Evolutionary conservation across 2,113 vertebrate species (phyloP), one percentile per base, ranked within the genome.

Genomic region (Xiphias gladius): DNA sequence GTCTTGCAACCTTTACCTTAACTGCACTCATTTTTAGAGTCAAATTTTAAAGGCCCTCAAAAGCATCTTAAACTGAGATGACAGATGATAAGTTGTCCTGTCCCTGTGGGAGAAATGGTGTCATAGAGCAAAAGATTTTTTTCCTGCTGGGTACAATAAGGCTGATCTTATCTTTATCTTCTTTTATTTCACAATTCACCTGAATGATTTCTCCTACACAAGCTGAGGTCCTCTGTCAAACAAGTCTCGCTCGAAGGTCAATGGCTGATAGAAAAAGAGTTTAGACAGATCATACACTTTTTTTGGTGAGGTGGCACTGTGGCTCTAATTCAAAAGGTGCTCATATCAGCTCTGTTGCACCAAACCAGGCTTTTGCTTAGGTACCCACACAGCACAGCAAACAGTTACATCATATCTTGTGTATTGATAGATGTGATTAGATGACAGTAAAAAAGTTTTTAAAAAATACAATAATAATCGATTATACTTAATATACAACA

Each of bases 91-190:
- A 66, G 73, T 65, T 59, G 28, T 48, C 35, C 43, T 67, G 10
- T 62, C 55, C 59, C 68, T 24, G 30, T 20, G 32, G 26, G 54
- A 82, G 14, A 69, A 75, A 73, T 5, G 7, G 19, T 39, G 28
- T 76, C 8, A 10, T n/a, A 35, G 54, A 61, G 48, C 26, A 59
- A 79, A 87, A 80, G 26, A 79, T 64, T 12, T 55, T 79, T 79
- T 80, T 68, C 73, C 61, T 69, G 35, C 39, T 32, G 71, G 65
- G 63, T 75, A 69, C 39, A 72, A 82, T 80, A 58, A 76, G 35
- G 39, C 30, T 28, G 43, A 70, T 82, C 48, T 63, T 81, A 75
- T 89, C 78, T 61, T n/a, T n/a, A n/a, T n/a, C n/a, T n/a, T n/a
- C 41, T n/a, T 84, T 59, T 76, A 72, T 72, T 88, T 73, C 73